Evolutionary conservation across 1,140 invertebrate genomes (phyloP).

Genomic region (Platyscapa corneri): DNA sequence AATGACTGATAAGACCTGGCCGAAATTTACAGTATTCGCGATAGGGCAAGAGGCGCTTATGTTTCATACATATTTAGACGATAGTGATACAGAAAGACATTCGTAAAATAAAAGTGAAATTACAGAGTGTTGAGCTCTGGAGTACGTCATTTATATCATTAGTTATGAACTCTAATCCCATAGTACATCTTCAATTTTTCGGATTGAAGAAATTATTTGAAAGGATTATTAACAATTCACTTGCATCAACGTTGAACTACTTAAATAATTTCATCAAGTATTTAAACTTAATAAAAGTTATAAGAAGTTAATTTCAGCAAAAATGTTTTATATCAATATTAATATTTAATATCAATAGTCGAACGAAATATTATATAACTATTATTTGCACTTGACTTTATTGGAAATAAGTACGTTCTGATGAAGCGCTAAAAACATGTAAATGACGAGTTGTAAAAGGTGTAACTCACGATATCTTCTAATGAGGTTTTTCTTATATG

Average conservation of each 20-base stretch:
- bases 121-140: background rate
- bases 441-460: too few species aligned
- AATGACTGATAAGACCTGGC: conserved; percentile 33
- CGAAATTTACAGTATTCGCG: conserved; percentile 32
- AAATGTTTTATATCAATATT: background rate
- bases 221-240: too few species aligned
- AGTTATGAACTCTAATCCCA: background rate
- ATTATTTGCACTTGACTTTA: too few species aligned
- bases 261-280: too few species aligned
- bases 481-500: conserved; percentile 92
- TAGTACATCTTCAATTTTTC: background rate
- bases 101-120: background rate
- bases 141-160: background rate
- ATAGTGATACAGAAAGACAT: background rate
- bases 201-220: background rate
- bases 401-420: background rate
- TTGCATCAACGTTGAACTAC: too few species aligned
- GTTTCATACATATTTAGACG: background rate
- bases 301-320: too few species aligned
- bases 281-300: too few species aligned
- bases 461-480: conserved; percentile 89
- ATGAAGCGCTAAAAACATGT: background rate
- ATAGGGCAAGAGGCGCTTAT: conserved; percentile 1
- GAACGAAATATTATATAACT: background rate
- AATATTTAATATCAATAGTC: background rate